A percentile compares a stretch with the other conserved stretches of the same genome.
Evolutionary conservation across 2,888 invertebrate genomes (phyloP).

Genomic region (Drosophila falleni): DNA sequence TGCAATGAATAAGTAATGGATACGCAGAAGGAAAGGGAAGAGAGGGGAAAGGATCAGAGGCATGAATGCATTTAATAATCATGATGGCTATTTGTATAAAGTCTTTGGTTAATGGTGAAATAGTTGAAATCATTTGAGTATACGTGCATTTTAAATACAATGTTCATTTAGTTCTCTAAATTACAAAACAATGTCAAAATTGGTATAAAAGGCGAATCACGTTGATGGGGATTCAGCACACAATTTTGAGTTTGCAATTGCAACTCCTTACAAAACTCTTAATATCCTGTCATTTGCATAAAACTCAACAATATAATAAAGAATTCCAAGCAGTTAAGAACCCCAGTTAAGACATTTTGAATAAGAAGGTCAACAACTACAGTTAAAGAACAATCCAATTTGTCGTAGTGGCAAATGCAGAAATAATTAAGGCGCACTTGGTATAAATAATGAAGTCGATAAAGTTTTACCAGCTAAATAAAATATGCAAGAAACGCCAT

Average conservation of each 20-base stretch:
- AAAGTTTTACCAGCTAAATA: slow-evolving; percentile 49
- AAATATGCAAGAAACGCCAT: slow-evolving; percentile 45
- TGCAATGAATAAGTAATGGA: slow-evolving; percentile 36
- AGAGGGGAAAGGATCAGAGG: neutral
- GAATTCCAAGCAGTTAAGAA: slow-evolving; percentile 24
- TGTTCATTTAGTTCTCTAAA: neutral
- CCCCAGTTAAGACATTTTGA: slow-evolving; percentile 20
- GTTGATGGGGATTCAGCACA: neutral
- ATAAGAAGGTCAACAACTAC: slow-evolving; percentile 20
- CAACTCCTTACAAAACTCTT: neutral
- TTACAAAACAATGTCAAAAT: slow-evolving; percentile 1
- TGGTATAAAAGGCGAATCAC: neutral
- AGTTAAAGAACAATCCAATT: slow-evolving; percentile 38
- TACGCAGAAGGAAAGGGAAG: neutral
- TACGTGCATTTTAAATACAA: neutral
- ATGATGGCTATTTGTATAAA: neutral
- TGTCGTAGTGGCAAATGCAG: slow-evolving; percentile 31
- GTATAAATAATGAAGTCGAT: slow-evolving; percentile 48
- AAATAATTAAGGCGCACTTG: slow-evolving; percentile 49
- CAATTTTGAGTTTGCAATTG: neutral
- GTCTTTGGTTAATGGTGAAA: slow-evolving; percentile 2
- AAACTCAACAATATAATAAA: slow-evolving; percentile 2
- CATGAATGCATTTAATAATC: neutral
- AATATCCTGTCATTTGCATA: slow-evolving; percentile 30
- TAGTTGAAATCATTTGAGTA: neutral